These are phyloP conservation scores for Hetaerina titia DNA, from an alignment of 2,888 invertebrate genomes.

Conservation along the genomic window DNA sequence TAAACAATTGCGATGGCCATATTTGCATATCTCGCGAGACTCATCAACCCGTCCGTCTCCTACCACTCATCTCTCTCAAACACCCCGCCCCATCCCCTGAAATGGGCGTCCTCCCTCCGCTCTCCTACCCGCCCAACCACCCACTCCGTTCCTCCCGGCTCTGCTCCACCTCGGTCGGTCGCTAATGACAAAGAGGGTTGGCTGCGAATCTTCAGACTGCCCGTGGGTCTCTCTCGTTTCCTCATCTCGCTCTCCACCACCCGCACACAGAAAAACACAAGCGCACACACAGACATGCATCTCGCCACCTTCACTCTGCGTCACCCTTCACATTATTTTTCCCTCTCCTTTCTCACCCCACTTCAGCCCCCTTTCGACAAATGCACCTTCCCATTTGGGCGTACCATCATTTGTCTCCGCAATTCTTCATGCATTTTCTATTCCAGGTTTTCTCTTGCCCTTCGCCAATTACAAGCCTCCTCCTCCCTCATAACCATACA, in stretches of 20 bases:
- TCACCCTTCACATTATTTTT: too few species aligned
- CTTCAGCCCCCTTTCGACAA: neutral
- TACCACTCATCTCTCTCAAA: neutral
- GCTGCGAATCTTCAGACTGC: neutral
- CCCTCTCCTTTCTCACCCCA: too few species aligned
- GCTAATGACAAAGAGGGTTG: constrained; percentile 41
- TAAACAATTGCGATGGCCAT: neutral
- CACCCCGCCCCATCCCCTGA: neutral
- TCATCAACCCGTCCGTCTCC: neutral
- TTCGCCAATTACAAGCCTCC: too few species aligned
- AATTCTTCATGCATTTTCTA: too few species aligned
- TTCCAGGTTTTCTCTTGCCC: too few species aligned
- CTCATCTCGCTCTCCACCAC: neutral
- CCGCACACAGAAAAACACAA: neutral
- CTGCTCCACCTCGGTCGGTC: neutral
- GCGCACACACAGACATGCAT: neutral
- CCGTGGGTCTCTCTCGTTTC: neutral
- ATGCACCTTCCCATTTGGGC: neutral
- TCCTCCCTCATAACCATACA: too few species aligned
- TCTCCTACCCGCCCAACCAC: too few species aligned
- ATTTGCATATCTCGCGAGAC: constrained; percentile 56
- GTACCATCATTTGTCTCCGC: too few species aligned
- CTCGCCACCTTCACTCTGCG: too few species aligned
- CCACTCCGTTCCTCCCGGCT: neutral
- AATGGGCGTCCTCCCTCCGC: neutral